Percentiles rank a stretch among this genome's conserved stretches.
phyloP scores from a whole-genome alignment of 1,140 invertebrate genomes.

The Formica selysi region DNA sequence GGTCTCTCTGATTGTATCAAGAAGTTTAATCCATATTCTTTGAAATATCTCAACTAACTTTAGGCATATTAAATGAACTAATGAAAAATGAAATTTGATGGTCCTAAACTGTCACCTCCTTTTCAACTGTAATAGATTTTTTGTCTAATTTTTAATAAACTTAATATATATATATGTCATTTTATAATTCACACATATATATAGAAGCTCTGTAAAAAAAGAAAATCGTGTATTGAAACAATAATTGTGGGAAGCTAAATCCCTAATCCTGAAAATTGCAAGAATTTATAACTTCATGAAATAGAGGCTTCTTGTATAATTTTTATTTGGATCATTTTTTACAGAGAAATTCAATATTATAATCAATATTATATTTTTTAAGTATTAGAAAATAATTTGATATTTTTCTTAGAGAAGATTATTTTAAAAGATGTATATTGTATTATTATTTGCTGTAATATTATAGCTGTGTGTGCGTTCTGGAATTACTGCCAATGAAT shows the following conservation, averaged over 20 bases:
- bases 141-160: not conserved
- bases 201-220: not conserved
- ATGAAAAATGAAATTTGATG: not conserved
- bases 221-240: too few relatives aligned
- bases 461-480: too few relatives aligned
- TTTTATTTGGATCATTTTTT: conserved; percentile 1
- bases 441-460: too few relatives aligned
- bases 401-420: not conserved
- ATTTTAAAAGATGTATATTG: not conserved
- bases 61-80: not conserved
- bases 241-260: not conserved
- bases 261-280: not conserved
- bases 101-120: not conserved
- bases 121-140: not conserved
- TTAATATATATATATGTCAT: not conserved
- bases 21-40: not conserved
- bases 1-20: not conserved
- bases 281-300: not conserved
- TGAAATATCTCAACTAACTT: not conserved
- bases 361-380: too few relatives aligned
- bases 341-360: not conserved
- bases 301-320: not conserved
- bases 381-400: not conserved
- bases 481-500: too few relatives aligned
- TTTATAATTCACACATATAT: too few relatives aligned